Base-by-base conservation (phyloP, 2,113 vertebrate genomes). In the Hepsetus odoe region DNA sequence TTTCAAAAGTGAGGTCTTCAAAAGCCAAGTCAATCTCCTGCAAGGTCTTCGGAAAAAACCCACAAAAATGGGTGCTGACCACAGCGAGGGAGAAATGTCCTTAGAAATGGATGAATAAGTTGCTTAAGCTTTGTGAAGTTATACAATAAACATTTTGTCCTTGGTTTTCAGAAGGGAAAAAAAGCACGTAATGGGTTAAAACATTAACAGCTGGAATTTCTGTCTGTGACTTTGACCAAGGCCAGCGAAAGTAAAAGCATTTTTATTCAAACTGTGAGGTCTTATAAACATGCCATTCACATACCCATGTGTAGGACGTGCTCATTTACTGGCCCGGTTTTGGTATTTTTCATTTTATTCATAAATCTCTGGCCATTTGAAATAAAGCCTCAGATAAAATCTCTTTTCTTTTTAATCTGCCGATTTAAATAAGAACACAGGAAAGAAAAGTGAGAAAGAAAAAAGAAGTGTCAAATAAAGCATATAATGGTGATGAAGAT, bases 31-130 rank as follows among this genome's bases (percentile, higher is more conserved):
- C 86, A 87, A 89, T 90, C 85, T 88, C 82, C 79, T 83, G 8
- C 65, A 74, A 89, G 86, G 87, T 86, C 86, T 85, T n/a, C 81
- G 44, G 68, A 89, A 83, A 86, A 81, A 84, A 88, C 85, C 83
- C 81, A 83, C 87, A 85, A 87, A 86, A 35, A 56, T 32, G 20
- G 18, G 28, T 11, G 26, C 4, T 18, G 33, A 20, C 42, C 24
- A 62, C 33, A 64, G 55, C 4, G 26, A 42, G 74, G 13, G 0
- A 13, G 72, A n/a, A 61, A 44, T 3, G 20, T 9, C 40, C 56
- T 62, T 62, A 22, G n/a, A 55, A 24, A 24, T 4, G n/a, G 51
- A 55, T 24, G 51, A 55, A 24, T 24, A 55, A 22, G 51, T 24
- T 22, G 51, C 24, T 8, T 10, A 5, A 55, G 51, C n/a, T 55